Conservation (phyloP, 1,140 invertebrate genomes). For the Sitobion miscanthi region DNA sequence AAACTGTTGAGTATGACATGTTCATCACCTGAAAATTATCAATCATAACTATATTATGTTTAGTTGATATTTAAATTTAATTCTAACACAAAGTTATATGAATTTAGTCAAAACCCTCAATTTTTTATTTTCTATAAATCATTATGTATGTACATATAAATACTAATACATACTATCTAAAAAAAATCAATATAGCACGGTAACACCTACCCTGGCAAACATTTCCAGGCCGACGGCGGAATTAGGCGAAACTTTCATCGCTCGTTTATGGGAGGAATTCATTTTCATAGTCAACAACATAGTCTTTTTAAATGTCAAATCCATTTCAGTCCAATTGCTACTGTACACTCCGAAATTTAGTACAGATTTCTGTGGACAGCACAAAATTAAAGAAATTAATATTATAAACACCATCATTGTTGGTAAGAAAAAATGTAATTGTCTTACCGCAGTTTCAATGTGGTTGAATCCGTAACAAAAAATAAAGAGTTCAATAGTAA, state of each 20-base stretch:
- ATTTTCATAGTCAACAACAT: not conserved
- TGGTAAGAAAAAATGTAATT: not conserved
- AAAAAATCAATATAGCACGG: not conserved
- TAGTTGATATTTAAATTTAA: not conserved
- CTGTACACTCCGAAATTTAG: not conserved
- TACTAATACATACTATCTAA: too few relatives aligned
- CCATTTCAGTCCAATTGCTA: slow-evolving; percentile 13
- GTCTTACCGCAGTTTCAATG: not conserved
- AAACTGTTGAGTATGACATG: slow-evolving; percentile 23
- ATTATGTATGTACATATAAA: too few relatives aligned
- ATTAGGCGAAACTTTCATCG: not conserved
- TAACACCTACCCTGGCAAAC: slow-evolving; percentile 5
- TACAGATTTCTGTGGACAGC: not conserved
- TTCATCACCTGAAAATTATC: slow-evolving; percentile 19
- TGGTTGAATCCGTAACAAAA: not conserved
- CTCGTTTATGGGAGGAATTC: not conserved
- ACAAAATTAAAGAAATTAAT: not conserved
- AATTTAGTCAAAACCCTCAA: too few relatives aligned
- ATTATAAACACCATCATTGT: not conserved
- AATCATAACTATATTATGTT: not conserved
- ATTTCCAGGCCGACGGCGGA: not conserved
- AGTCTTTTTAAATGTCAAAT: slow-evolving; percentile 29
- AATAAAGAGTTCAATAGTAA: not conserved
- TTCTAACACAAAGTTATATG: too few relatives aligned
- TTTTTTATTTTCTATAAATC: too few relatives aligned